A percentile compares a stretch with the other conserved stretches of the same genome.
Conservation (phyloP, 2,113 vertebrate species). For the Vireo altiloquus region DNA sequence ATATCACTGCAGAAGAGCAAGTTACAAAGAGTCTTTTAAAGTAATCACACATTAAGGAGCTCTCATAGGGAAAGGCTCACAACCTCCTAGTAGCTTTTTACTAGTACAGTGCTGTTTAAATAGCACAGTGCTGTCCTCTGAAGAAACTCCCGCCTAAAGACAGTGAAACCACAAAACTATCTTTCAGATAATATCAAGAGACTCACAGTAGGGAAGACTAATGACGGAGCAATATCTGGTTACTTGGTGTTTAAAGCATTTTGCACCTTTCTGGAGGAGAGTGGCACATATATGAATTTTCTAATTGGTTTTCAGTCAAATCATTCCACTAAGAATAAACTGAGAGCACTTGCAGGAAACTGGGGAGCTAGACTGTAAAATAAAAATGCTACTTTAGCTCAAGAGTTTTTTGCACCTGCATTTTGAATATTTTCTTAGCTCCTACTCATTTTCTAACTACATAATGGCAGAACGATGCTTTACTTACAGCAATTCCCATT, state of each 20-base stretch:
- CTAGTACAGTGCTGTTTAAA: not conserved
- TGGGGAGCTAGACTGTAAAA: not conserved
- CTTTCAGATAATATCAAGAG: not conserved
- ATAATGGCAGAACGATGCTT: not conserved
- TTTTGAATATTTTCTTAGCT: not conserved
- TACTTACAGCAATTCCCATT: not conserved
- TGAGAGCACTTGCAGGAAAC: not conserved
- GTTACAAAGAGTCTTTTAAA: not conserved
- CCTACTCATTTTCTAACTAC: not conserved
- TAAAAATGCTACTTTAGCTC: not conserved
- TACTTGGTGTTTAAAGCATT: not conserved
- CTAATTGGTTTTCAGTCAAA: slow-evolving; percentile 60
- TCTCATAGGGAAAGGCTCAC: not conserved
- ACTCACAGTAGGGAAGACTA: not conserved
- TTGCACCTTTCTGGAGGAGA: not conserved
- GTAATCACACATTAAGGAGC: not conserved
- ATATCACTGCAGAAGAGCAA: not conserved
- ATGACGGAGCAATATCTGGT: slow-evolving; percentile 1
- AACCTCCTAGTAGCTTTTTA: not conserved
- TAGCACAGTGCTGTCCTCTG: not conserved
- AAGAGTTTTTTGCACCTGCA: not conserved
- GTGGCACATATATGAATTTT: not conserved
- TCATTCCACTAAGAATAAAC: slow-evolving; percentile 13
- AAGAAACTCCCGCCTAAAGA: not conserved
- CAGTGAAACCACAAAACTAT: not conserved